Evolutionary conservation across 1,140 invertebrate species (phyloP).

Genomic region (Drepana arcuata): DNA sequence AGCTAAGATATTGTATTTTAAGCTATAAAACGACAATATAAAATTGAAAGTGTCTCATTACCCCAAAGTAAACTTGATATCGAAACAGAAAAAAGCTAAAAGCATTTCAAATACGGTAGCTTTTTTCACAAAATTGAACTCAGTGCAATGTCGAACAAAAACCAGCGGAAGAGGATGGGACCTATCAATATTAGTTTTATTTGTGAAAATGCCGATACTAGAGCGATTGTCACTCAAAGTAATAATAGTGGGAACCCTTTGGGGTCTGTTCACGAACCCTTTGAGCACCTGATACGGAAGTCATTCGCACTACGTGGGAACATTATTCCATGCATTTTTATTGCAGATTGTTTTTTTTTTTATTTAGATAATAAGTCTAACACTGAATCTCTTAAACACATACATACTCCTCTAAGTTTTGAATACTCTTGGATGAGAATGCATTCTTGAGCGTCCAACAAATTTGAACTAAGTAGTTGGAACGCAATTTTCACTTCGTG

Average conservation of each 20-base stretch:
- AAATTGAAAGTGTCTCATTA: too few species aligned
- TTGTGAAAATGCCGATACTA: conserved; percentile 64
- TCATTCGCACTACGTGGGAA: conserved; percentile 60
- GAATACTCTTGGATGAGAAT: too few species aligned
- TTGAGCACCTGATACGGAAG: conserved; percentile 67
- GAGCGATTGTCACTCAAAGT: conserved; percentile 62
- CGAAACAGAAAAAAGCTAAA: conserved; percentile 30
- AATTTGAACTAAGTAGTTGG: too few species aligned
- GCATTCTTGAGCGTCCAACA: too few species aligned
- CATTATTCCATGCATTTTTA: too few species aligned
- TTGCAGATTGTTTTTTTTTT: too few species aligned
- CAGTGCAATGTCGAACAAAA: conserved; percentile 49
- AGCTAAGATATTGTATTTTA: too few species aligned
- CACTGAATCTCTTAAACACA: too few species aligned
- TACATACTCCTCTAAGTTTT: too few species aligned
- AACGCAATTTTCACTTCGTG: too few species aligned
- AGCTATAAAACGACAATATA: too few species aligned
- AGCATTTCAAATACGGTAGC: conserved; percentile 46
- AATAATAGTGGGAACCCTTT: conserved; percentile 65
- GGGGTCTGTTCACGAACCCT: conserved; percentile 57
- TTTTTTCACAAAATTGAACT: conserved; percentile 40
- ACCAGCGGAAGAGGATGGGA: conserved; percentile 65
- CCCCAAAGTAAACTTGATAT: conserved; percentile 21
- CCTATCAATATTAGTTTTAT: conserved; percentile 71
- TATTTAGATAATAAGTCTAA: too few species aligned